Evolutionary conservation across 2,888 invertebrate genomes (phyloP).

Genomic region (Morpho deidamia): DNA sequence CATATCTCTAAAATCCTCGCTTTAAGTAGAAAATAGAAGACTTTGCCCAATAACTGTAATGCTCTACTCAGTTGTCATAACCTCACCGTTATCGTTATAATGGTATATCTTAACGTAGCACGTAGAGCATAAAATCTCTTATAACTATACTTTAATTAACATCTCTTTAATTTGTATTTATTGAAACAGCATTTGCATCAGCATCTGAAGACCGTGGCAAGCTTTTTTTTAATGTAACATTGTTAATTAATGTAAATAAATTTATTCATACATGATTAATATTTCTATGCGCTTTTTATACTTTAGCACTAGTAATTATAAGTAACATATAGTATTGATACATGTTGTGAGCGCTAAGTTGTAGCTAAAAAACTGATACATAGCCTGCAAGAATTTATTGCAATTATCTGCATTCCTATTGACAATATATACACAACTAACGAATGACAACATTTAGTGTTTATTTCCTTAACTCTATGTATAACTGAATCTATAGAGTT

Average conservation of each 20-base stretch:
- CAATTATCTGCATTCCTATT: slow-evolving; percentile 29
- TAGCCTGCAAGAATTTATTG: slow-evolving; percentile 24
- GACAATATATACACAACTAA: slow-evolving; percentile 21
- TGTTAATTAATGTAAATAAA: slow-evolving; percentile 7
- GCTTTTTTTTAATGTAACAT: not conserved
- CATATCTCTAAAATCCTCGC: too few relatives aligned
- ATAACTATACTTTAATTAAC: too few relatives aligned
- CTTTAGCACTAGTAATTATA: slow-evolving; percentile 9
- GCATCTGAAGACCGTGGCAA: too few relatives aligned
- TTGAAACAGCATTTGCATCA: too few relatives aligned
- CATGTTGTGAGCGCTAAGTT: slow-evolving; percentile 8
- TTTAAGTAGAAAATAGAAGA: too few relatives aligned
- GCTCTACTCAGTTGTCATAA: too few relatives aligned
- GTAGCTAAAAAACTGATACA: slow-evolving; percentile 20
- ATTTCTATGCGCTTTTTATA: slow-evolving; percentile 20
- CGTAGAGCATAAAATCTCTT: too few relatives aligned
- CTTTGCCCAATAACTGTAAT: too few relatives aligned
- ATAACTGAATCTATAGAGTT: slow-evolving; percentile 5
- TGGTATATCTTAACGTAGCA: too few relatives aligned
- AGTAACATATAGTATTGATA: not conserved
- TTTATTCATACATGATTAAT: slow-evolving; percentile 11
- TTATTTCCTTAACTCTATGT: slow-evolving; percentile 20
- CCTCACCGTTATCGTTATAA: too few relatives aligned
- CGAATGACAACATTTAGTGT: slow-evolving; percentile 17
- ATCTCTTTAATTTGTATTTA: too few relatives aligned